These are phyloP conservation scores for Zosterops japonicus DNA, from an alignment of 2,113 vertebrate genomes.

Conservation along the genomic window DNA sequence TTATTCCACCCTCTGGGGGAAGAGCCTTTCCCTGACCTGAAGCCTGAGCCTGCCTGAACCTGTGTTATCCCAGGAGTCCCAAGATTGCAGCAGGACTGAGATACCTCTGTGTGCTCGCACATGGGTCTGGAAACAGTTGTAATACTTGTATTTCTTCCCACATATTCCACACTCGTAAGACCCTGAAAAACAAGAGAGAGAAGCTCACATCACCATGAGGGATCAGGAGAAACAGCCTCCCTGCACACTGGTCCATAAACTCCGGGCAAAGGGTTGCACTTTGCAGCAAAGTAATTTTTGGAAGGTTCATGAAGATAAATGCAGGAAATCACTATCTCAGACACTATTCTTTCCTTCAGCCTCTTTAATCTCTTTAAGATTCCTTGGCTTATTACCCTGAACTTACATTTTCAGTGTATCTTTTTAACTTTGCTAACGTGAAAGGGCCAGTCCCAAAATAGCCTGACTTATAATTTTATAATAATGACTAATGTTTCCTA, in stretches of 20 bases:
- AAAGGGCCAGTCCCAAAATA: constrained; percentile 50
- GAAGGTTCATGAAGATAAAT: constrained; percentile 28
- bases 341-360: constrained; percentile 4
- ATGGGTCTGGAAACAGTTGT: constrained; percentile 99
- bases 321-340: constrained; percentile 52
- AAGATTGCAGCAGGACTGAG: neutral
- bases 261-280: neutral
- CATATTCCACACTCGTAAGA: constrained; percentile 96
- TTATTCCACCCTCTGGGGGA: neutral
- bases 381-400: constrained; percentile 2
- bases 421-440: constrained; percentile 23
- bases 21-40: neutral
- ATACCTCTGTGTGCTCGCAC: constrained; percentile 96
- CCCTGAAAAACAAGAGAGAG: constrained; percentile 78
- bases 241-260: neutral
- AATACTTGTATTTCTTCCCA: constrained; percentile 99
- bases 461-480: constrained; percentile 34
- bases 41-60: neutral
- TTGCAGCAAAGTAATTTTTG: constrained; percentile 14
- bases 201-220: neutral
- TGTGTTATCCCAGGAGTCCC: neutral
- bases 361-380: neutral
- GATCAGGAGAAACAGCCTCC: neutral
- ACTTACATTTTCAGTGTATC: constrained; percentile 13
- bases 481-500: constrained; percentile 61